These are phyloP conservation scores for Caenorhabditis uteleia DNA, from an alignment of 2,888 invertebrate species.

Conservation along the genomic window DNA sequence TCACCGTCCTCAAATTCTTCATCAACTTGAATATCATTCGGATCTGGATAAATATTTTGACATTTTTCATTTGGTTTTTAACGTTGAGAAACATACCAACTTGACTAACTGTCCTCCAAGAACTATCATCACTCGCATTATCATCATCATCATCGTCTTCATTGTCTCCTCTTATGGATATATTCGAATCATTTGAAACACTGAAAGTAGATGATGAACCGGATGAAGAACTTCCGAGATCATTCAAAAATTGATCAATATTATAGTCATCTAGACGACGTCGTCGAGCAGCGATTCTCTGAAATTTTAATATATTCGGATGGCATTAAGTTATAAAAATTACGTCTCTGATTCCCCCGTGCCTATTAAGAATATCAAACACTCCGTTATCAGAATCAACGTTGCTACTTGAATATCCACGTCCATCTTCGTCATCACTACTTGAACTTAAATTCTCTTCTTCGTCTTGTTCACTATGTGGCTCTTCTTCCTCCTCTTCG, in stretches of 20 bases:
- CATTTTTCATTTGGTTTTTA: no score
- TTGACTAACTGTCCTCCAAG: not conserved
- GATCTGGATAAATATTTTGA: no score
- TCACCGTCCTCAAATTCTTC: no score
- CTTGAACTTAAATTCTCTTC: constrained; percentile 5
- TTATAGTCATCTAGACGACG: no score
- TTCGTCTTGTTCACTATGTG: constrained; percentile 26
- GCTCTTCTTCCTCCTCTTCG: constrained; percentile 79
- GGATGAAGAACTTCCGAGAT: not conserved
- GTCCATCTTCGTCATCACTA: constrained; percentile 1
- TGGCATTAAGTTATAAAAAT: no score
- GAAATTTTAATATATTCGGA: no score
- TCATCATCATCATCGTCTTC: constrained; percentile 4
- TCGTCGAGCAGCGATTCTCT: no score
- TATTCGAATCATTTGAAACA: constrained; percentile 7
- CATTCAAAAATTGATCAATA: no score
- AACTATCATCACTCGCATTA: not conserved
- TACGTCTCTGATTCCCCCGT: no score
- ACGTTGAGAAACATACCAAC: constrained; percentile 12
- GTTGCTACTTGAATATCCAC: not conserved
- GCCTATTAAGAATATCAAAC: no score
- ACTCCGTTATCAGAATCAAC: no score
- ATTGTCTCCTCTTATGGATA: not conserved
- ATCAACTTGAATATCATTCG: no score
- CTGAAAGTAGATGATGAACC: not conserved